A percentile compares a stretch with the other conserved stretches of the same genome.
phyloP scores from a whole-genome alignment of 2,888 invertebrate species.

The Eulithis testata region DNA sequence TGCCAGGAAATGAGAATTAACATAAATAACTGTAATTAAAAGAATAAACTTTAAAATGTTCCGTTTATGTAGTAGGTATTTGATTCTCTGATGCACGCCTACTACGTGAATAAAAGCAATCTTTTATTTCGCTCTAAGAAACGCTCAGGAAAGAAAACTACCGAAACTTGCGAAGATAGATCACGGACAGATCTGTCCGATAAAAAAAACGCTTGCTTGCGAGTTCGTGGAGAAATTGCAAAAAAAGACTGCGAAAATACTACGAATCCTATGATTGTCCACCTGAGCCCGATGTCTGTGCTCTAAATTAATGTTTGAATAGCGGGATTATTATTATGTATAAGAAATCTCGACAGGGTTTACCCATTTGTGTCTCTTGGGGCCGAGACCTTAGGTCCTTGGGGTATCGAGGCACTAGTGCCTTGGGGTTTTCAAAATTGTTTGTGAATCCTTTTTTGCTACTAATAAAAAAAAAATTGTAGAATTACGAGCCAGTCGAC shows the following conservation, averaged over 20 bases:
- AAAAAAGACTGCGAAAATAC: slow-evolving; percentile 5
- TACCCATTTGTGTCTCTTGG: too few species aligned
- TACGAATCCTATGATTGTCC: slow-evolving; percentile 14
- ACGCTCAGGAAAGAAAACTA: slow-evolving; percentile 16
- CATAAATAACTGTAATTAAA: neutral
- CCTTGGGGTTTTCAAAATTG: too few species aligned
- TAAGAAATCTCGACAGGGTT: too few species aligned
- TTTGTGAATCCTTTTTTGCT: too few species aligned
- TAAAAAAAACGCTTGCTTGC: slow-evolving; percentile 5
- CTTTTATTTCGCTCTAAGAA: slow-evolving; percentile 2
- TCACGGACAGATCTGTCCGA: slow-evolving; percentile 11
- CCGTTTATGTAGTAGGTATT: neutral
- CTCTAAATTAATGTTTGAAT: neutral
- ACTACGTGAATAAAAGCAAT: neutral
- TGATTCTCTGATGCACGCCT: slow-evolving; percentile 1
- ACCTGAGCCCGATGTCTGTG: slow-evolving; percentile 9
- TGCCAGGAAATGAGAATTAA: neutral
- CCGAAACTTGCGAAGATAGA: slow-evolving; percentile 16
- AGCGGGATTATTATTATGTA: neutral
- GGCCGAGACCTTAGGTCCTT: too few species aligned
- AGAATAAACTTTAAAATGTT: too few species aligned
- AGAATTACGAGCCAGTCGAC: too few species aligned
- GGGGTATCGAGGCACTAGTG: too few species aligned
- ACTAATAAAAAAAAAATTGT: too few species aligned
- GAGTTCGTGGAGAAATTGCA: slow-evolving; percentile 7